These are phyloP conservation scores for Acanthurus leucopareius DNA, from an alignment of 2,797 vertebrate species.

Conservation along the genomic window DNA sequence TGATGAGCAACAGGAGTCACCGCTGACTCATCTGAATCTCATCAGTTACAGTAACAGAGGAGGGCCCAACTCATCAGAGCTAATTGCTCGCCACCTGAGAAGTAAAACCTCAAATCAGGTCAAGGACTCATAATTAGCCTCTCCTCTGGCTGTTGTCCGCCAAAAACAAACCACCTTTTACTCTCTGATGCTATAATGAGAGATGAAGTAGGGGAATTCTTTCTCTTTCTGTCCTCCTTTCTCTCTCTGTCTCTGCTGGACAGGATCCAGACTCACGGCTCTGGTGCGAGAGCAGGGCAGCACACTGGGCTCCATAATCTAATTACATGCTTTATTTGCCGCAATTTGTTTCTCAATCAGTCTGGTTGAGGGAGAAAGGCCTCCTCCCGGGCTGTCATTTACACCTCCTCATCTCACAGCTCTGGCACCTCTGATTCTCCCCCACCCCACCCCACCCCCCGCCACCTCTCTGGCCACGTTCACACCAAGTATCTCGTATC, in stretches of 20 bases:
- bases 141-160: conserved; percentile 28
- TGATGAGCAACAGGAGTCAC: conserved; percentile 48
- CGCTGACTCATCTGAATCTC: conserved; percentile 46
- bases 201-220: conserved; percentile 2
- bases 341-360: conserved; percentile 99
- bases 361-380: conserved; percentile 91
- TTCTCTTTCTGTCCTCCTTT: conserved; percentile 27
- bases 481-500: conserved; percentile 17
- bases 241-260: conserved; percentile 64
- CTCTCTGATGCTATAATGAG: conserved; percentile 52
- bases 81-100: conserved; percentile 41
- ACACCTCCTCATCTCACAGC: conserved; percentile 87
- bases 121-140: conserved; percentile 47
- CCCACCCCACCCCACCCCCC: not conserved
- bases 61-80: conserved; percentile 36
- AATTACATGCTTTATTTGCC: conserved; percentile 99
- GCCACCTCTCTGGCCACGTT: conserved; percentile 23
- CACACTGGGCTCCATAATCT: conserved; percentile 91
- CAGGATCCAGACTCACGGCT: conserved; percentile 66
- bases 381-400: conserved; percentile 87
- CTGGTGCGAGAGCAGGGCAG: conserved; percentile 71
- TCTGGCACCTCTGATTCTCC: conserved; percentile 35
- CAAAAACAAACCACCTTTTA: conserved; percentile 59
- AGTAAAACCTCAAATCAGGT: conserved; percentile 61
- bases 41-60: conserved; percentile 51